Conservation (phyloP, 2,113 vertebrate genomes). For the Vidua macroura region DNA sequence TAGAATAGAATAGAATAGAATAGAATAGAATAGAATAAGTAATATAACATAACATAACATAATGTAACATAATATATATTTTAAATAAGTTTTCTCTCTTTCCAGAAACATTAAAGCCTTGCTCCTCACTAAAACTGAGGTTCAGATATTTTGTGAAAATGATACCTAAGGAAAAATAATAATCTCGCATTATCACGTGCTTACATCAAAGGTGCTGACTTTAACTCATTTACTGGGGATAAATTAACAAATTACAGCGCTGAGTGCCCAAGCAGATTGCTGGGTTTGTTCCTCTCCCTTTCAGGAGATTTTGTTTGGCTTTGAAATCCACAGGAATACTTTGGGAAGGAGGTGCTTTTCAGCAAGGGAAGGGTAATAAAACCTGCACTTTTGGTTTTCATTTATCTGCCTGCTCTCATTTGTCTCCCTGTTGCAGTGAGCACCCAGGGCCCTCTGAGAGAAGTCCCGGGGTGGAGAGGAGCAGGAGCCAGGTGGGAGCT, state of each 20-base stretch:
- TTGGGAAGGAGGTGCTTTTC: background rate
- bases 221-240: background rate
- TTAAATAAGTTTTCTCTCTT: background rate
- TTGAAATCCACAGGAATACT: background rate
- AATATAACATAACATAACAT: too few relatives aligned
- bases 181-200: background rate
- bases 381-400: background rate
- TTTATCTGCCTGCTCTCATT: background rate
- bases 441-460: background rate
- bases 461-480: rapidly evolving
- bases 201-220: background rate
- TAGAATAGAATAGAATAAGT: background rate
- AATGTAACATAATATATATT: background rate
- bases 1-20: too few relatives aligned
- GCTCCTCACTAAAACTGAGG: background rate
- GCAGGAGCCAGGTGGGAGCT: background rate
- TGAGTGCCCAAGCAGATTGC: background rate
- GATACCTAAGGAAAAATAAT: background rate
- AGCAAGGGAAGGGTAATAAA: background rate
- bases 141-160: background rate
- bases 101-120: background rate
- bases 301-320: background rate
- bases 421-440: background rate
- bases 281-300: background rate
- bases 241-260: background rate